Base-by-base conservation (phyloP, 1,140 invertebrate genomes). In the Zeugodacus cucurbitae region DNA sequence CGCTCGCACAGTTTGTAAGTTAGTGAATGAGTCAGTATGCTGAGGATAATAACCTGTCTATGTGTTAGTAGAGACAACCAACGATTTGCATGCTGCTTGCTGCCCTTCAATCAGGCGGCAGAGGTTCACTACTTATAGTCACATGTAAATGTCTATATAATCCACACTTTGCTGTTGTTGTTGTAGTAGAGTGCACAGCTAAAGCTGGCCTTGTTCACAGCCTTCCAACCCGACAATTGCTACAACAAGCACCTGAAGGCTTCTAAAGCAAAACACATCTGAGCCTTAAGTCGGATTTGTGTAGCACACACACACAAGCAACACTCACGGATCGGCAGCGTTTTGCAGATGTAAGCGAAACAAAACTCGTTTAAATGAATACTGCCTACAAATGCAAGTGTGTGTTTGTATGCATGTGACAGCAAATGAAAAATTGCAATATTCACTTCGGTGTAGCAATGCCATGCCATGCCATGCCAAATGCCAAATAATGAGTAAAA, bases 401-500 rank as follows among this genome's bases (percentile, higher is more conserved):
- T 62, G 59, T 62, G 17, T 26, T 17, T 62, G 3, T 67, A 26
- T 32, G 67, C 41, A 34, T 74, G 7, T 32, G 67, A 29, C 26
- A 37, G 34, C 67, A 74, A 74, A 74, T 74, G 67, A 74, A 37
- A 74, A 74, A 41, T 74, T 37, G 32, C 22, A 74, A 37, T 22
- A n/a, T 34, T 37, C 48, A 32, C 67, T 37, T 37, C 20, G 22
- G 32, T 32, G 29, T 74, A 34, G 34, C 67, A 37, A 41, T 74
- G 67, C 17, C 67, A 22, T 22, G 34, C 32, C 34, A 41, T 74
- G 67, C 17, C 67, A 22, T 22, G 34, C 32, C 34, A n/a, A 74
- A 37, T 37, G 34, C 32, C 67, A 41, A 74, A 37, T 74, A 74
- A 74, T 74, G 32, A 74, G 67, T 41, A 74, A 74, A 74, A 74